phyloP scores from a whole-genome alignment of 2,113 vertebrate species.

The Ramphastos sulfuratus region DNA sequence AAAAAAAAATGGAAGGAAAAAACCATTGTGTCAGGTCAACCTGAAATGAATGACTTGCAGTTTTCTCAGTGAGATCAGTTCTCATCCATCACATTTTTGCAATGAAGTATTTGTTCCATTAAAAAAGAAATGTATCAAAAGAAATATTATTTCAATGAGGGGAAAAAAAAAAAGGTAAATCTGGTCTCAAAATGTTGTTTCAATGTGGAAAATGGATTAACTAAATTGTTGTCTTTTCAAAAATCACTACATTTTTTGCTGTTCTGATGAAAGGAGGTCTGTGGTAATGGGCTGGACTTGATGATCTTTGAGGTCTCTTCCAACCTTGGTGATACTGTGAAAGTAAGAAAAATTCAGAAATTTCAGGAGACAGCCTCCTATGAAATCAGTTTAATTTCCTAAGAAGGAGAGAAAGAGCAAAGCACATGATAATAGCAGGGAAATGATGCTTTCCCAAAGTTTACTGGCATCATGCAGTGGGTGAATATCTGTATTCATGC shows the following conservation, averaged over 20 bases:
- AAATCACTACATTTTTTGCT: neutral
- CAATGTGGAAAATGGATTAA: neutral
- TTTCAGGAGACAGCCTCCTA: neutral
- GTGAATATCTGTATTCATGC: neutral
- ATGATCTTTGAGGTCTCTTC: too few species aligned
- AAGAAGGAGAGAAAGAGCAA: neutral
- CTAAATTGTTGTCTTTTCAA: neutral
- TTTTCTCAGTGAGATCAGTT: neutral
- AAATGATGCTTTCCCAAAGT: neutral
- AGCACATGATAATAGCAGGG: neutral
- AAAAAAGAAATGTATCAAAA: neutral
- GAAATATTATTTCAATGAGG: conserved; percentile 2
- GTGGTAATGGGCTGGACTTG: too few species aligned
- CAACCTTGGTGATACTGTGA: too few species aligned
- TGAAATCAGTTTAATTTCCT: neutral
- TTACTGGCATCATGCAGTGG: neutral
- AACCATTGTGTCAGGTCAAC: neutral
- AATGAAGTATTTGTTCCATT: conserved; percentile 14
- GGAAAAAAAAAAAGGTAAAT: neutral
- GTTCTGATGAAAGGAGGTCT: too few species aligned
- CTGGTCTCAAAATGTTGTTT: neutral
- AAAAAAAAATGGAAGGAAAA: neutral
- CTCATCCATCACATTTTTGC: conserved; percentile 1
- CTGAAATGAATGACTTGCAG: neutral
- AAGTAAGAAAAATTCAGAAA: neutral